phyloP scores from a whole-genome alignment of 2,888 invertebrate genomes.

The Pimpla rufipes region DNA sequence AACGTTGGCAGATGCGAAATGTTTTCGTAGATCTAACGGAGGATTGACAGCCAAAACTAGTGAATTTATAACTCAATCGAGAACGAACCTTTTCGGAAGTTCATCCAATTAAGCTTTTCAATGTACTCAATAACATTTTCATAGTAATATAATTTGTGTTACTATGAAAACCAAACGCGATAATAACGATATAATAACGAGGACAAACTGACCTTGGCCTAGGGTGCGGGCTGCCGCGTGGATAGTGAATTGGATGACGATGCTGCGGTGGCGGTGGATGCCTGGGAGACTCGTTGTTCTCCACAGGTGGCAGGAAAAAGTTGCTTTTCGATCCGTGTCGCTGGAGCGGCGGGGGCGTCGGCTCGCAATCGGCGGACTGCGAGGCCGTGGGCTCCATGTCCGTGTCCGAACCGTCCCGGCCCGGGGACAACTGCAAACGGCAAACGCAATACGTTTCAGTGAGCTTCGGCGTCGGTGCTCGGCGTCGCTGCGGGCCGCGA shows the following conservation, averaged over 20 bases:
- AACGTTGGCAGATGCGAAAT: too few species aligned
- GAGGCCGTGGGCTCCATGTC: conserved; percentile 96
- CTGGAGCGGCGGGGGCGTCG: conserved; percentile 92
- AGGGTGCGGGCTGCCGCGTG: conserved; percentile 93
- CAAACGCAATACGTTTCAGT: neutral
- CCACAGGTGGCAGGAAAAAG: conserved; percentile 93
- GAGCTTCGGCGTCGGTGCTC: too few species aligned
- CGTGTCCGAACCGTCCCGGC: conserved; percentile 93
- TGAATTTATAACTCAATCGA: too few species aligned
- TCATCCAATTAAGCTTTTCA: too few species aligned
- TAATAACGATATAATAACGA: neutral
- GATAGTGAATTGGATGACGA: conserved; percentile 87
- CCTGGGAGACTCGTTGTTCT: conserved; percentile 85
- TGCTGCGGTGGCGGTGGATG: conserved; percentile 86
- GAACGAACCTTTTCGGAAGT: too few species aligned
- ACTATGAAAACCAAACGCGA: neutral
- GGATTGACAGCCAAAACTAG: too few species aligned
- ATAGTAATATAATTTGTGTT: neutral
- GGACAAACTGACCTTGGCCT: conserved; percentile 88
- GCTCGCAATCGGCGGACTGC: conserved; percentile 97
- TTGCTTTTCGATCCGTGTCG: conserved; percentile 95
- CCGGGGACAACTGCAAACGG: conserved; percentile 90
- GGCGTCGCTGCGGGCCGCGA: too few species aligned
- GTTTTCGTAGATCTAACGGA: too few species aligned
- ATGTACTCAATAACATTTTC: too few species aligned